Conservation (phyloP, 2,888 invertebrate species). For the Neoitamus cyanurus region DNA sequence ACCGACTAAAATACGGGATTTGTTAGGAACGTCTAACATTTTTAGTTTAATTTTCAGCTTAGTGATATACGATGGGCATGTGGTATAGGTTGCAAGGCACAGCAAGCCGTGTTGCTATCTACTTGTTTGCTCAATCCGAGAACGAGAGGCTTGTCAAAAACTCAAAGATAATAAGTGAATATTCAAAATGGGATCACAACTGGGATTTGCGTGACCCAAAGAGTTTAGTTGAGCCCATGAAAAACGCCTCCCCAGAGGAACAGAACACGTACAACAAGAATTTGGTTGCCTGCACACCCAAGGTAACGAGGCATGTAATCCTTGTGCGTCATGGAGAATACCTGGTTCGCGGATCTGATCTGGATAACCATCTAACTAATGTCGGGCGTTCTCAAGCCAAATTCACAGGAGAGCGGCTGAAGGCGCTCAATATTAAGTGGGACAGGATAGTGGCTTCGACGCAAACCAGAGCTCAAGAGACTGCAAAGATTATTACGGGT, state of each 20-base stretch:
- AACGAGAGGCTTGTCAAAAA: conserved; percentile 69
- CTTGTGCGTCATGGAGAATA: conserved; percentile 97
- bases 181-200: conserved; percentile 83
- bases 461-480: conserved; percentile 94
- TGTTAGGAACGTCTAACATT: too few relatives aligned
- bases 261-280: conserved; percentile 77
- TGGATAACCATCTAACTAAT: conserved; percentile 80
- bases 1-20: too few relatives aligned
- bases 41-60: too few relatives aligned
- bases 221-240: conserved; percentile 74
- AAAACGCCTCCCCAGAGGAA: conserved; percentile 68
- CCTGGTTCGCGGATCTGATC: conserved; percentile 79
- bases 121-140: conserved; percentile 68
- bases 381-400: conserved; percentile 88
- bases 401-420: conserved; percentile 83
- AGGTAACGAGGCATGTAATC: conserved; percentile 78
- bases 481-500: conserved; percentile 83
- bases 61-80: too few relatives aligned
- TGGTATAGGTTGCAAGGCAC: too few relatives aligned
- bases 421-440: conserved; percentile 81
- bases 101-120: too few relatives aligned
- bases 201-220: conserved; percentile 90
- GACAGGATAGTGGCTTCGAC: conserved; percentile 86
- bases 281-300: conserved; percentile 72
- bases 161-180: conserved; percentile 57